Evolutionary conservation across 92 coral and sea anemone genomes (phyloP).

Genomic region (Pocillopora grandis): DNA sequence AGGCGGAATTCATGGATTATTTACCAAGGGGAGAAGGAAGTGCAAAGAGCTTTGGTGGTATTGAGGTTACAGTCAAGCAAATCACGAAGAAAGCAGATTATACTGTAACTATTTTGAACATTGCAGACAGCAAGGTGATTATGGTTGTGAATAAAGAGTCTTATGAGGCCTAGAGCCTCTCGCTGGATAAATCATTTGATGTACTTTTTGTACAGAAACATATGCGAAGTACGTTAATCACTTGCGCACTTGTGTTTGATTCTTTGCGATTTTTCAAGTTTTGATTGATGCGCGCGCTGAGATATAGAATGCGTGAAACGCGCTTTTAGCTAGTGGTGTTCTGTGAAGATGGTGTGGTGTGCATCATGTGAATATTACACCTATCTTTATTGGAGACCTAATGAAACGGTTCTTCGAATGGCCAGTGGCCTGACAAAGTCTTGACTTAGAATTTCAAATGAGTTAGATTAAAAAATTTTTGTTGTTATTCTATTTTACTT

Average conservation of each 20-base stretch:
- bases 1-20: slow-evolving; percentile 68
- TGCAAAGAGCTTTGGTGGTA: slow-evolving; percentile 57
- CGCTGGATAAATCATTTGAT: background rate
- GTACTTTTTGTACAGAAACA: background rate
- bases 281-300: background rate
- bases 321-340: background rate
- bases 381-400: too few species aligned
- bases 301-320: background rate
- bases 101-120: slow-evolving; percentile 52
- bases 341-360: background rate
- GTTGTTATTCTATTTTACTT: too few species aligned
- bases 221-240: background rate
- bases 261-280: background rate
- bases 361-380: background rate
- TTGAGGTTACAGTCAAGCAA: slow-evolving; percentile 66
- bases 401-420: too few species aligned
- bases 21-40: slow-evolving; percentile 71
- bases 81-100: slow-evolving; percentile 68
- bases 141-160: background rate
- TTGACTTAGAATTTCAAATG: too few species aligned
- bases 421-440: too few species aligned
- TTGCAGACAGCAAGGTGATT: slow-evolving; percentile 55
- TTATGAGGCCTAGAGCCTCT: background rate
- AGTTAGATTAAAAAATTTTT: too few species aligned
- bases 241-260: too few species aligned